Evolutionary conservation across 1,140 invertebrate species (phyloP).

Genomic region (Dendrolimus punctatus): DNA sequence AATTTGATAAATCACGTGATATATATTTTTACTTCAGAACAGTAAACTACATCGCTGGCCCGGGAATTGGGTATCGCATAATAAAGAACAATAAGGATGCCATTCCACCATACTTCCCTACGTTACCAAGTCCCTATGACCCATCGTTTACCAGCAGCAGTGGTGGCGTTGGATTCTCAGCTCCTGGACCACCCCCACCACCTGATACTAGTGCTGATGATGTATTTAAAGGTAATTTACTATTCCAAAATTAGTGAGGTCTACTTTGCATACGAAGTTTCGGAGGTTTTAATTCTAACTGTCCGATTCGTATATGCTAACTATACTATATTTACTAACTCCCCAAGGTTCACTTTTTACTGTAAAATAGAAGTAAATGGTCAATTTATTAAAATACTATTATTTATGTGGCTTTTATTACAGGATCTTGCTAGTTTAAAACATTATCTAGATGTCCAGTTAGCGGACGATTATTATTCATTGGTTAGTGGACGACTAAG

Average conservation of each 20-base stretch:
- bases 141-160: constrained; percentile 62
- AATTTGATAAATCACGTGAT: neutral
- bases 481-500: too few relatives aligned
- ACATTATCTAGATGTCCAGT: too few relatives aligned
- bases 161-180: constrained; percentile 23
- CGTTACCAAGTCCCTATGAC: constrained; percentile 60
- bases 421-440: too few relatives aligned
- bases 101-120: constrained; percentile 64
- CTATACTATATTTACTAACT: too few relatives aligned
- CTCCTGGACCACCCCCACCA: constrained; percentile 20
- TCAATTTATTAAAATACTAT: too few relatives aligned
- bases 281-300: too few relatives aligned
- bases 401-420: too few relatives aligned
- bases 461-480: too few relatives aligned
- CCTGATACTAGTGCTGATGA: constrained; percentile 58
- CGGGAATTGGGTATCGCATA: constrained; percentile 81
- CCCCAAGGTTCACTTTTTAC: too few relatives aligned
- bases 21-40: constrained; percentile 51
- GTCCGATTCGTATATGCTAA: too few relatives aligned
- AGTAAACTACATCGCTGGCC: constrained; percentile 82
- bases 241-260: neutral
- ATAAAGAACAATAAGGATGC: constrained; percentile 76
- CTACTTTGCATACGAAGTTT: too few relatives aligned
- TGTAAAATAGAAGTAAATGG: too few relatives aligned
- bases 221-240: constrained; percentile 51